phyloP scores from a whole-genome alignment of 2,113 vertebrate species.

The Cercocebus atys region DNA sequence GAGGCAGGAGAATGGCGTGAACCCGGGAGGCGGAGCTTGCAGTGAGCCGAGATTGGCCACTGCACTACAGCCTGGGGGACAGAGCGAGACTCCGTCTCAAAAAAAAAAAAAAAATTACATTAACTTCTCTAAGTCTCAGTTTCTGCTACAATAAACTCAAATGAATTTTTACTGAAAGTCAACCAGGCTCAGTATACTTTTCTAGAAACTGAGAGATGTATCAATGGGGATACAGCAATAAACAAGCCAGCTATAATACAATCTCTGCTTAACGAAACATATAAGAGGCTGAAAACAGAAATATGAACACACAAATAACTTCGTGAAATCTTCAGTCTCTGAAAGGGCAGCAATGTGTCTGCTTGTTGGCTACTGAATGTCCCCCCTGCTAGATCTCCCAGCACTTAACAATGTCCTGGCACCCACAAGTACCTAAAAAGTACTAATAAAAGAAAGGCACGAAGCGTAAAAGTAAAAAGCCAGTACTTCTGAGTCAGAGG shows the following conservation, averaged over 20 bases:
- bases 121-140: background rate
- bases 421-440: background rate
- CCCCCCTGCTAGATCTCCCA: background rate
- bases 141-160: background rate
- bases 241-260: background rate
- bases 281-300: background rate
- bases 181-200: background rate
- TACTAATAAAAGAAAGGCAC: background rate
- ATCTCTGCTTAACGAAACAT: background rate
- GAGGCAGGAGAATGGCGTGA: no score
- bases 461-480: background rate
- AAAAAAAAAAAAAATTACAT: background rate
- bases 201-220: background rate
- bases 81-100: no score
- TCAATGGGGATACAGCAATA: background rate
- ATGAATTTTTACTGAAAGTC: background rate
- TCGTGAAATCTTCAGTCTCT: background rate
- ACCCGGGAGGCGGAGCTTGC: no score
- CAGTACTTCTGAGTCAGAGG: background rate
- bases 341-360: background rate
- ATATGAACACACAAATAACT: background rate
- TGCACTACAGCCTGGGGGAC: no score
- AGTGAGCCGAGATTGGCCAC: no score
- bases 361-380: background rate
- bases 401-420: background rate